Percentiles rank a stretch among this genome's conserved stretches.
Conservation (phyloP, 2,888 invertebrate genomes). For the Ceramica pisi region DNA sequence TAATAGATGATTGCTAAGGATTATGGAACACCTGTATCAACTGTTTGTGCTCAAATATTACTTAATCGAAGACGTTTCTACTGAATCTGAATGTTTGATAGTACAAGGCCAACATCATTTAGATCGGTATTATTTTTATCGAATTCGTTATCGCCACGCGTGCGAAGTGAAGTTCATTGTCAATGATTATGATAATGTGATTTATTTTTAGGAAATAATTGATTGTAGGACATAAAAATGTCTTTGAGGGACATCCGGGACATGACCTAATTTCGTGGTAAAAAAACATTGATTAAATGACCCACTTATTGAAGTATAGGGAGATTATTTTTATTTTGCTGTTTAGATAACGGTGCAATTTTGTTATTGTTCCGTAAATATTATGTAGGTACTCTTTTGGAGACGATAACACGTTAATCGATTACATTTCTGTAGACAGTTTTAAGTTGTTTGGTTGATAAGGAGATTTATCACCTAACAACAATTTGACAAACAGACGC, state of each 20-base stretch:
- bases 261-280: constrained; percentile 8
- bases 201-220: not conserved
- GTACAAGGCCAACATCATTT: not conserved
- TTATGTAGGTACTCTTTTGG: constrained; percentile 2
- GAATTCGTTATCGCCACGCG: constrained; percentile 7
- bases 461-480: constrained; percentile 8
- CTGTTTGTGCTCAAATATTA: not conserved
- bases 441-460: constrained; percentile 17
- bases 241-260: not conserved
- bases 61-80: not conserved
- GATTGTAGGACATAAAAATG: not conserved
- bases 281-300: not conserved
- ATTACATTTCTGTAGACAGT: constrained; percentile 24
- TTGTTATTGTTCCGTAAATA: constrained; percentile 10
- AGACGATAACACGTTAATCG: constrained; percentile 20
- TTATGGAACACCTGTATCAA: constrained; percentile 28
- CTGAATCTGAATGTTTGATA: not conserved
- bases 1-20: not conserved
- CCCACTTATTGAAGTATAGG: not conserved
- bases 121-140: not conserved
- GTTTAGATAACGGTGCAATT: constrained; percentile 5
- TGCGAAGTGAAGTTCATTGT: constrained; percentile 31
- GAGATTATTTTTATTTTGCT: constrained; percentile 3
- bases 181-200: constrained; percentile 2
- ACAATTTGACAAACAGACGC: not conserved